These are phyloP conservation scores for Aspidapion aeneum DNA, from an alignment of 2,888 invertebrate species.

Conservation along the genomic window DNA sequence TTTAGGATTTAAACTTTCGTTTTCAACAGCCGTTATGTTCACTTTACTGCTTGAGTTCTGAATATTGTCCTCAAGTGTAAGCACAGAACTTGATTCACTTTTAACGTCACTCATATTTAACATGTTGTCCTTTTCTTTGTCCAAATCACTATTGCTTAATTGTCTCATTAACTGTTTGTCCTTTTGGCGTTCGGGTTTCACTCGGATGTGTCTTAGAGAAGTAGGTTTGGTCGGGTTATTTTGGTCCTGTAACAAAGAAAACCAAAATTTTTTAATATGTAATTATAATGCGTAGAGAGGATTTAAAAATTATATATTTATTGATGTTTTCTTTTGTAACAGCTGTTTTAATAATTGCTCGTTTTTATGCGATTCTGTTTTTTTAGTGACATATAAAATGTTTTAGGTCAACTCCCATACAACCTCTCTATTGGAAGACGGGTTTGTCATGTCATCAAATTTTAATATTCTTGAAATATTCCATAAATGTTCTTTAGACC, in stretches of 20 bases:
- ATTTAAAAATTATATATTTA: no score
- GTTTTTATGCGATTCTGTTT: no score
- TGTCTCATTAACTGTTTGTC: slow-evolving; percentile 30
- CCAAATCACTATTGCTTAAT: slow-evolving; percentile 14
- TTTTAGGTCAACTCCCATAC: no score
- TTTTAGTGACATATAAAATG: no score
- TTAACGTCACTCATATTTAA: slow-evolving; percentile 17
- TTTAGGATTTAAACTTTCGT: slow-evolving; percentile 22
- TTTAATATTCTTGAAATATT: no score
- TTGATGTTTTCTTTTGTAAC: no score
- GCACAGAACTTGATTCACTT: slow-evolving; percentile 20
- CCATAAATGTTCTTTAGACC: no score
- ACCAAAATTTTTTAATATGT: no score
- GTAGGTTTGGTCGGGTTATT: slow-evolving; percentile 48
- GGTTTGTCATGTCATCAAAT: no score
- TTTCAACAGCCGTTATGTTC: slow-evolving; percentile 16
- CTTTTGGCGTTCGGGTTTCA: slow-evolving; percentile 57
- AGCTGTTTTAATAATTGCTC: no score
- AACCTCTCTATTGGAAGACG: no score
- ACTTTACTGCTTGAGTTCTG: slow-evolving; percentile 16
- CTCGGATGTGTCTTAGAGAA: slow-evolving; percentile 61
- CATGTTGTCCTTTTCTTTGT: slow-evolving; percentile 22
- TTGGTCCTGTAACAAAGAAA: slow-evolving; percentile 32
- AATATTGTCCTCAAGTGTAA: slow-evolving; percentile 16
- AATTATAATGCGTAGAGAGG: no score